phyloP scores from a whole-genome alignment of 2,888 invertebrate genomes.

The Platycheirus rosarum region DNA sequence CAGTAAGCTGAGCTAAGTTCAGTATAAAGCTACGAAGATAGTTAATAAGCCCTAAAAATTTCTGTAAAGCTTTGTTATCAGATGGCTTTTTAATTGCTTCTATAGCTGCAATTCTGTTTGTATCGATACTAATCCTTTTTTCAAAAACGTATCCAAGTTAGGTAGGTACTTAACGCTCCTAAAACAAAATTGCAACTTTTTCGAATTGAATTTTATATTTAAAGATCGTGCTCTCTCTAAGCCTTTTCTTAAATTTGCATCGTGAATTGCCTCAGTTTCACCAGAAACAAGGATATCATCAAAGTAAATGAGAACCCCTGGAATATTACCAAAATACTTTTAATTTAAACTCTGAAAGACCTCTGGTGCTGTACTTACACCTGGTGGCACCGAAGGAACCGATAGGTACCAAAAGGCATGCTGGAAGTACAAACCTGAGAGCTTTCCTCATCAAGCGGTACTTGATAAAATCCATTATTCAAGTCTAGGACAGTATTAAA shows the following conservation, averaged over 20 bases:
- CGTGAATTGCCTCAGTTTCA: neutral
- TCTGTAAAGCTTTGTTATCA: conserved; percentile 50
- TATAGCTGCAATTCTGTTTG: conserved; percentile 14
- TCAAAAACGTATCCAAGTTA: conserved; percentile 34
- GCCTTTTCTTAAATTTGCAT: conserved; percentile 15
- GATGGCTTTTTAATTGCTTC: conserved; percentile 18
- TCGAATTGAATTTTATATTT: conserved; percentile 41
- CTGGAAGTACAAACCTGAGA: conserved; percentile 48
- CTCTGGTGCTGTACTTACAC: conserved; percentile 43
- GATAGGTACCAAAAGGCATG: conserved; percentile 32
- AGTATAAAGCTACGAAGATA: conserved; percentile 5
- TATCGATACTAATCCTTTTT: conserved; percentile 21
- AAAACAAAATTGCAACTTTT: neutral
- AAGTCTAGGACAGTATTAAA: conserved; percentile 42
- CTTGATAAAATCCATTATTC: conserved; percentile 46
- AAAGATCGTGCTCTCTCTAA: conserved; percentile 6
- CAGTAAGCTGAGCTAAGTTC: too few relatives aligned
- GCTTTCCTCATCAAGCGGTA: conserved; percentile 7
- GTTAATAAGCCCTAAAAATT: conserved; percentile 32
- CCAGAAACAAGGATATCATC: conserved; percentile 35
- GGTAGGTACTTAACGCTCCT: conserved; percentile 34
- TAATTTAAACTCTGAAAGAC: conserved; percentile 36
- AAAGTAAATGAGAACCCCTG: conserved; percentile 33
- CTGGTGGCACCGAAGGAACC: conserved; percentile 22
- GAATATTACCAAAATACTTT: conserved; percentile 7